These are phyloP conservation scores for Eretmochelys imbricata DNA, from an alignment of 2,113 vertebrate genomes.

Conservation along the genomic window DNA sequence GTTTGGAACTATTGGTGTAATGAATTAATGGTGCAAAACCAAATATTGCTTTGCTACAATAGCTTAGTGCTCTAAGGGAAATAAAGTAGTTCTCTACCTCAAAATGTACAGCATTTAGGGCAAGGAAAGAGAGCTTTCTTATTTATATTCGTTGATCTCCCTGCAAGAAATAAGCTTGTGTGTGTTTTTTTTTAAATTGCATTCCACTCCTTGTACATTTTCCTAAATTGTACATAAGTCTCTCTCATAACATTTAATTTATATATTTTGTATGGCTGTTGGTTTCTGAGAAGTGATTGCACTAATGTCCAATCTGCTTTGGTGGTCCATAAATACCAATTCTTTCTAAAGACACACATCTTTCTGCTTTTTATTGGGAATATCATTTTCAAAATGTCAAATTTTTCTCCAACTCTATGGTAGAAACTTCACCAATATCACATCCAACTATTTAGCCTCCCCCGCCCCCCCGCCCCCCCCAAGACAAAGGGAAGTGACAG, in stretches of 20 bases:
- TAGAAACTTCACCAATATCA: neutral
- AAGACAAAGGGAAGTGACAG: too few relatives aligned
- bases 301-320: conserved; percentile 16
- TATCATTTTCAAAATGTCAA: neutral
- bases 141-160: conserved; percentile 80
- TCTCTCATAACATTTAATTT: neutral
- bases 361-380: neutral
- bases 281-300: neutral
- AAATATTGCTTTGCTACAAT: neutral
- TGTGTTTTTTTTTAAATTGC: conserved; percentile 28
- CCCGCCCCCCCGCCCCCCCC: neutral
- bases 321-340: conserved; percentile 21
- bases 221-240: conserved; percentile 16
- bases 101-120: conserved; percentile 76
- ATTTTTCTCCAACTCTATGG: neutral
- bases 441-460: neutral
- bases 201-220: conserved; percentile 1
- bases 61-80: conserved; percentile 67
- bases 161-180: conserved; percentile 23
- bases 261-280: neutral
- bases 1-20: neutral
- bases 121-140: conserved; percentile 75
- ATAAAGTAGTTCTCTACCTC: conserved; percentile 87
- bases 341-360: neutral
- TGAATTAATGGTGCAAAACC: neutral